Percentiles rank a stretch among this genome's conserved stretches.
Evolutionary conservation across 2,113 vertebrate species (phyloP).

Genomic region (Mobula hypostoma): DNA sequence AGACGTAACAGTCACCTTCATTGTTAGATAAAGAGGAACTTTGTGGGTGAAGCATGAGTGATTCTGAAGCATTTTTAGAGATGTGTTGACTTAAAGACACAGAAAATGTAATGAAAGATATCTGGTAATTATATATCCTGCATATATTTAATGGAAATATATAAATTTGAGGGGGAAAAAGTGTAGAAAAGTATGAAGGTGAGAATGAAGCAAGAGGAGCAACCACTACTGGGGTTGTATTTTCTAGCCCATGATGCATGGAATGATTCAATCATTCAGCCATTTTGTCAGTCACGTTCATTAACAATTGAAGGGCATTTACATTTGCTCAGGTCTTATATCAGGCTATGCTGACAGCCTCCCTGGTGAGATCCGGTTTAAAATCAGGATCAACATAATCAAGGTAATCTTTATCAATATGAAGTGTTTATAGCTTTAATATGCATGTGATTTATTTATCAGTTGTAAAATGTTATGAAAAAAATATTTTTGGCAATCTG

Average conservation of each 20-base stretch:
- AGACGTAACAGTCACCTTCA: not conserved
- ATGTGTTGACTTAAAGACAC: too few relatives aligned
- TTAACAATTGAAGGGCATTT: not conserved
- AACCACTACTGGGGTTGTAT: too few relatives aligned
- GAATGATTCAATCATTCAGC: not conserved
- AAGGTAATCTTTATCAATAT: not conserved
- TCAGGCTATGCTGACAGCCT: not conserved
- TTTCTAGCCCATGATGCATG: not conserved
- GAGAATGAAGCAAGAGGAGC: not conserved
- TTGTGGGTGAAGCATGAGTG: too few relatives aligned
- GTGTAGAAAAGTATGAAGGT: too few relatives aligned
- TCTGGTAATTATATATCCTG: too few relatives aligned
- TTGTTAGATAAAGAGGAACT: not conserved
- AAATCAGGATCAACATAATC: not conserved
- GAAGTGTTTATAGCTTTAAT: not conserved
- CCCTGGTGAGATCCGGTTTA: not conserved
- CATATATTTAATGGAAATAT: too few relatives aligned
- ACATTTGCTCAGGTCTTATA: not conserved
- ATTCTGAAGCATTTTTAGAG: too few relatives aligned
- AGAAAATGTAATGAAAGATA: too few relatives aligned
- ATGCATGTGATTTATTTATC: not conserved
- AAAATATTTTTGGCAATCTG: not conserved
- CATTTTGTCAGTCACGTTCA: not conserved
- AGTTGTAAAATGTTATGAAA: not conserved
- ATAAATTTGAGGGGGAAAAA: too few relatives aligned